Base-by-base conservation (phyloP, 2,797 vertebrate species). In the Amniataba percoides region DNA sequence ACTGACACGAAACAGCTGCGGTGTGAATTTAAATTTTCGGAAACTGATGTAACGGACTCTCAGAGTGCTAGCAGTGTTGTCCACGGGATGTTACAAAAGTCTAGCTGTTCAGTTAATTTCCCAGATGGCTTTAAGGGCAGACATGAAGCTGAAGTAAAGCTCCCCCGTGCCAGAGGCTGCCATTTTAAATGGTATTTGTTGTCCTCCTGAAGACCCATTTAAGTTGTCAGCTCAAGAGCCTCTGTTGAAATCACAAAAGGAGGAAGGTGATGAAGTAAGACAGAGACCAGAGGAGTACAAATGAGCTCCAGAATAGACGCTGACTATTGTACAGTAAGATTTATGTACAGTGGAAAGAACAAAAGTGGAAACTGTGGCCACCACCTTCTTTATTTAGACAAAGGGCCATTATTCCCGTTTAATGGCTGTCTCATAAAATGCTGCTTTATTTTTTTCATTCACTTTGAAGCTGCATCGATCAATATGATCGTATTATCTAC, bases 141-240 rank as follows among this genome's bases (percentile, higher is more conserved):
- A 77, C 52, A 6, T 25, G 59, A 23, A 74, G 68, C 8, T 25
- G 59, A 21, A 74, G 68, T 7, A 1, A 64, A 78, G 27, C 68
- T 84, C 82, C 74, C 71, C 16, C 3, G 73, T 67, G 85, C 77
- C 70, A 53, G 43, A 76, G 56, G 21, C 85, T 81, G 67, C 82
- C 77, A 51, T 77, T 87, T 71, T 80, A 88, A 86, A 89, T 78
- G 27, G 56, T 74, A 60, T 85, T 78, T 86, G 85, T 84, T 89
- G 80, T 89, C 74, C 62, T 81, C 58, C 65, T 81, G 67, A 74
- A 84, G 74, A 84, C 49, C 78, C 48, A 78, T 89, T 91, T 79
- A 87, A 78, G 78, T 63, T 86, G 85, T 83, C 82, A 71, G 48
- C 74, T 78, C 31, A 51, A 78, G 65, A 82, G 68, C 45, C 57